phyloP scores from a whole-genome alignment of 1,140 invertebrate species.

The Pogonus chalceus region DNA sequence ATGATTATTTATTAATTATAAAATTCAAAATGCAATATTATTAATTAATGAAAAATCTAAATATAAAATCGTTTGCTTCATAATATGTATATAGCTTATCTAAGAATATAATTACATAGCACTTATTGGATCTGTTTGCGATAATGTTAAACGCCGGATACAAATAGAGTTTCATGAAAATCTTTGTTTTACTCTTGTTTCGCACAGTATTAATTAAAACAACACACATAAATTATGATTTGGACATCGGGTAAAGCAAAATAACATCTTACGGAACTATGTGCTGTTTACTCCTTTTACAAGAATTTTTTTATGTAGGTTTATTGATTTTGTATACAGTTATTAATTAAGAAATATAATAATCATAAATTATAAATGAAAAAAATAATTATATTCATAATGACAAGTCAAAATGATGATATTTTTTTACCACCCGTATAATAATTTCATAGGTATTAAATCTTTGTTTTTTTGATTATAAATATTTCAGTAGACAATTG shows the following conservation, averaged over 20 bases:
- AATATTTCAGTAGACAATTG: too few species aligned
- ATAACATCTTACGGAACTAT: background rate
- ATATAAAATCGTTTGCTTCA: background rate
- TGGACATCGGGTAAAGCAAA: background rate
- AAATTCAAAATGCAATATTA: background rate
- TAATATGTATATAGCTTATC: background rate
- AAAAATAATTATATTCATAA: background rate
- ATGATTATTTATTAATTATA: background rate
- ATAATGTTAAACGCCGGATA: too few species aligned
- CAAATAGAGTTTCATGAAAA: background rate
- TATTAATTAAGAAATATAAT: background rate
- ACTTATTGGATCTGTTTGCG: too few species aligned
- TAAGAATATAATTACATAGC: background rate
- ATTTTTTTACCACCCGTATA: background rate
- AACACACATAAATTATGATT: background rate
- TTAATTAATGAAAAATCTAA: background rate
- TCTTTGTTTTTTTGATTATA: too few species aligned
- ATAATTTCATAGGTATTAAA: background rate
- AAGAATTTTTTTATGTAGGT: background rate
- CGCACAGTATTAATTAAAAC: background rate
- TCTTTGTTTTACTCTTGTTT: background rate
- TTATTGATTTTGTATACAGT: background rate
- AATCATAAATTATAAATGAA: background rate
- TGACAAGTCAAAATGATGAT: background rate
- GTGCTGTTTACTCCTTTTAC: too few species aligned